Base-by-base conservation (phyloP, 2,888 invertebrate genomes). In the Epistrophe grossulariae region DNA sequence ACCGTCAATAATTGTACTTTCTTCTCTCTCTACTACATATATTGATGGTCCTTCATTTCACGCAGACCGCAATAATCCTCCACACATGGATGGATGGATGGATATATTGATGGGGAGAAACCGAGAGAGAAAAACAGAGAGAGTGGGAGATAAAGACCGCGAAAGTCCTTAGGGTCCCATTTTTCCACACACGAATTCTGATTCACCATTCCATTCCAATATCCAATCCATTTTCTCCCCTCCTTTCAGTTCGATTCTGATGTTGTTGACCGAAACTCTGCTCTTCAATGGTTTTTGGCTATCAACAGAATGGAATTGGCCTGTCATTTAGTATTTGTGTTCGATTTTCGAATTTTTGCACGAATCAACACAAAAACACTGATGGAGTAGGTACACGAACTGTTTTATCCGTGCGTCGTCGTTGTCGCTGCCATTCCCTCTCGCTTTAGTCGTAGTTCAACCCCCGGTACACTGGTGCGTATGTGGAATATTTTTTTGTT, bases 271-370 rank as follows among this genome's bases (percentile, higher is more conserved):
- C 74, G 52, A 78, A 74, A 87, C 66, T 79, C 55, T n/a, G 10
- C 38, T 74, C 73, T 48, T 66, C 43, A 6, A 55, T 55, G 43
- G 68, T 62, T 73, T 78, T 77, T 55, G 70, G 38, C 87, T 64
- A 74, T 85, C 78, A 82, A 74, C 85, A 82, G 73, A 79, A 82
- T 74, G 83, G 76, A 87, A 87, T 87, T 87, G 87, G 62, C 83
- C 79, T 76, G 79, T 87, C 83, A 87, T 87, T 87, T 83, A 79
- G 83, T 72, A 83, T 83, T 79, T 87, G 57, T 59, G 73, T 80
- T 76, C 50, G 79, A 64, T 45, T 77, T 80, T 64, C 68, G 78
- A 82, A 83, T 79, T 87, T 87, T 83, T 87, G 85, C 76, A 76
- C 83, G 76, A 79, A 82, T 82, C 78, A 74, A 82, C 85, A 82